Evolutionary conservation across 2,888 invertebrate genomes (phyloP).

Genomic region (Eilema griseolum): DNA sequence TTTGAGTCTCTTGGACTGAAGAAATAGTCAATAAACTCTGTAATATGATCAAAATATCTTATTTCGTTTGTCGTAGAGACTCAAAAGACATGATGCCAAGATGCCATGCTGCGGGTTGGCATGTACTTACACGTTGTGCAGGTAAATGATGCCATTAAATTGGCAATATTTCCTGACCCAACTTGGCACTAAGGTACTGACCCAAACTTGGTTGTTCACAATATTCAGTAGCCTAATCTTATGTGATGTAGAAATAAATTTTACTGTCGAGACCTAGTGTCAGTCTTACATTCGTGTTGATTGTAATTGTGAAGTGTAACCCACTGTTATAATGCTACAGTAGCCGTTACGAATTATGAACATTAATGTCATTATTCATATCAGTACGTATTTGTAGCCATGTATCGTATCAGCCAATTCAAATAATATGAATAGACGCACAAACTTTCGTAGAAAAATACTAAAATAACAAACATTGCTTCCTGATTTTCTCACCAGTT

Average conservation of each 20-base stretch:
- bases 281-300: neutral
- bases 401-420: neutral
- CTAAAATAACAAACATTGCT: neutral
- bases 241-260: neutral
- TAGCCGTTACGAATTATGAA: neutral
- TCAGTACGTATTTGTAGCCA: neutral
- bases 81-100: neutral
- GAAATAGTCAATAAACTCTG: neutral
- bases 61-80: neutral
- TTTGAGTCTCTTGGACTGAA: neutral
- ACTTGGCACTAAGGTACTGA: neutral
- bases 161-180: conserved; percentile 4
- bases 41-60: neutral
- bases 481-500: neutral
- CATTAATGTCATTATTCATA: neutral
- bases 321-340: neutral
- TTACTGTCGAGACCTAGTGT: neutral
- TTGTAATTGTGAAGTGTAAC: neutral
- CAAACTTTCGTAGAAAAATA: neutral
- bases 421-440: neutral
- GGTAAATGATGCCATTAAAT: neutral
- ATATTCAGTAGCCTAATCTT: conserved; percentile 6
- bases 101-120: neutral
- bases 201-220: neutral
- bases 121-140: neutral